A percentile compares a stretch with the other conserved stretches of the same genome.
phyloP scores from a whole-genome alignment of 2,888 invertebrate genomes.

The Apotomis turbidana region DNA sequence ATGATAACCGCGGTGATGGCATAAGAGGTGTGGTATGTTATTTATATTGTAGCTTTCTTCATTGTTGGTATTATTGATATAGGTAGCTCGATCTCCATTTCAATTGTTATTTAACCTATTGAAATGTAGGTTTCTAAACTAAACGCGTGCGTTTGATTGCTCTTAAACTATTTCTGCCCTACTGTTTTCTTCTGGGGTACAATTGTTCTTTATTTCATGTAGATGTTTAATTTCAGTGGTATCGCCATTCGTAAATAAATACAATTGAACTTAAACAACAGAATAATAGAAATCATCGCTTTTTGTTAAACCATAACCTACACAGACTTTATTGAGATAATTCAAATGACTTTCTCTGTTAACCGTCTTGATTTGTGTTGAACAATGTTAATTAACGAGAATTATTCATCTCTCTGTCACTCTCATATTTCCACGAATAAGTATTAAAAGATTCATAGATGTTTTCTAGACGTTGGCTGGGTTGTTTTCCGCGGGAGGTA shows the following conservation, averaged over 20 bases:
- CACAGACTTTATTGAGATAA: neutral
- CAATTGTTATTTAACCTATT: neutral
- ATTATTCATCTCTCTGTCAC: neutral
- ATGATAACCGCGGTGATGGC: neutral
- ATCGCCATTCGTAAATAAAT: neutral
- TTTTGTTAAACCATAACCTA: neutral
- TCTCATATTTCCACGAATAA: neutral
- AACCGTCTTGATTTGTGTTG: neutral
- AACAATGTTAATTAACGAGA: neutral
- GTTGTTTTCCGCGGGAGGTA: slow-evolving; percentile 47
- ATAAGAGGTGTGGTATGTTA: neutral
- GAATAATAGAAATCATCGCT: neutral
- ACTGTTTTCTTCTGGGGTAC: neutral
- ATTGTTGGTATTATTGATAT: neutral
- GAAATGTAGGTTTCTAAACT: neutral
- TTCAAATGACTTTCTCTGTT: neutral
- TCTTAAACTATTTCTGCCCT: slow-evolving; percentile 6
- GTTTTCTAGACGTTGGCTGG: slow-evolving; percentile 30
- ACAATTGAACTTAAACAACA: neutral
- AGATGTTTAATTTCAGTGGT: neutral
- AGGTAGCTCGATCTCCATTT: neutral
- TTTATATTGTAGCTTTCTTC: neutral
- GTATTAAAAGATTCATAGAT: slow-evolving; percentile 7
- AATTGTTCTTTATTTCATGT: slow-evolving; percentile 1
- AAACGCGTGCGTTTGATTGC: neutral